Percentiles rank a stretch among this genome's conserved stretches.
phyloP scores from a whole-genome alignment of 2,113 vertebrate species.

The Ornithorhynchus anatinus region DNA sequence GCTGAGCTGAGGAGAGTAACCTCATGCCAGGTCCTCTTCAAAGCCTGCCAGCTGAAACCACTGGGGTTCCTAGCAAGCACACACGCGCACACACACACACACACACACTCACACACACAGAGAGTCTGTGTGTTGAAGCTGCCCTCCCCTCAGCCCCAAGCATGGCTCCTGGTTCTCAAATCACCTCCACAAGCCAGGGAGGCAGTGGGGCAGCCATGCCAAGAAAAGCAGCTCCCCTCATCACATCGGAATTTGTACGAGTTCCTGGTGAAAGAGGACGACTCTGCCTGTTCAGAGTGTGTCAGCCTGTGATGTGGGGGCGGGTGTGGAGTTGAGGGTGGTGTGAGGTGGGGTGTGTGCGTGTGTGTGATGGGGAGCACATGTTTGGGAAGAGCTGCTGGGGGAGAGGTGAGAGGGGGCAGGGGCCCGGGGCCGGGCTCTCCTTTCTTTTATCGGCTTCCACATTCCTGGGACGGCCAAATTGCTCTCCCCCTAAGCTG shows the following conservation, averaged over 20 bases:
- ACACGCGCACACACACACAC: no score
- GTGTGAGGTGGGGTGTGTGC: conserved; percentile 1
- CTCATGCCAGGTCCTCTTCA: no score
- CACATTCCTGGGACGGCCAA: conserved; percentile 61
- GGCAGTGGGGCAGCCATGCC: conserved; percentile 29
- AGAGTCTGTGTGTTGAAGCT: no score
- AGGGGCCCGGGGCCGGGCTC: conserved; percentile 5
- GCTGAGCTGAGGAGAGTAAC: not conserved
- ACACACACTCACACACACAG: no score
- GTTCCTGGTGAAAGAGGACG: conserved; percentile 18
- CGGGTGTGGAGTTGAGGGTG: conserved; percentile 32
- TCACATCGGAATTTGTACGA: conserved; percentile 54
- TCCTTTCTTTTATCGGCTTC: conserved; percentile 57
- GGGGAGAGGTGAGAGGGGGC: not conserved
- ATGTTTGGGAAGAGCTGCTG: not conserved
- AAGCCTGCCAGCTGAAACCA: no score
- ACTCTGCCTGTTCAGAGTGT: not conserved
- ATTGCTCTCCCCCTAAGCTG: conserved; percentile 30
- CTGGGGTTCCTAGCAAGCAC: no score
- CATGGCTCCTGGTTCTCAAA: not conserved
- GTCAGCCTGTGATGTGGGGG: conserved; percentile 1
- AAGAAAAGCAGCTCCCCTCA: conserved; percentile 63
- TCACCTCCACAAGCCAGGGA: not conserved
- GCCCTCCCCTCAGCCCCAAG: not conserved
- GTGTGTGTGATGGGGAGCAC: conserved; percentile 18